phyloP scores from a whole-genome alignment of 2,113 vertebrate species.

The Caranx ignobilis region DNA sequence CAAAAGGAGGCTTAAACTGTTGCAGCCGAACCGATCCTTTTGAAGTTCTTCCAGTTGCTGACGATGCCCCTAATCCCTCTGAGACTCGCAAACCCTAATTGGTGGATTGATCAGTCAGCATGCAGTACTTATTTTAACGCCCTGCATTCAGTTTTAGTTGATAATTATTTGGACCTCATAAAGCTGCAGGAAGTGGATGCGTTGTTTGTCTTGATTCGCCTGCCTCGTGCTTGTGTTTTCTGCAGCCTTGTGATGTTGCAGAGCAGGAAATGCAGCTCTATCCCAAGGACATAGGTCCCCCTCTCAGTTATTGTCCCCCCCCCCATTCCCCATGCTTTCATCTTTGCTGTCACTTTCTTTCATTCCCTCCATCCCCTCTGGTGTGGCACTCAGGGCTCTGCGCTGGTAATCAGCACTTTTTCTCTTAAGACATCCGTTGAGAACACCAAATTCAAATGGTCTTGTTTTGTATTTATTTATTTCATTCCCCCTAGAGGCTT shows the following conservation, averaged over 20 bases:
- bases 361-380: slow-evolving; percentile 22
- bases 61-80: slow-evolving; percentile 46
- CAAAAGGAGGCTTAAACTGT: slow-evolving; percentile 47
- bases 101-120: slow-evolving; percentile 50
- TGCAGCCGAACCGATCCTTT: slow-evolving; percentile 48
- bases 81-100: slow-evolving; percentile 37
- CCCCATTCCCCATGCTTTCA: slow-evolving; percentile 37
- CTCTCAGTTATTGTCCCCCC: slow-evolving; percentile 29
- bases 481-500: slow-evolving; percentile 42
- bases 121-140: slow-evolving; percentile 36
- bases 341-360: slow-evolving; percentile 46
- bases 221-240: slow-evolving; percentile 22
- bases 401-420: slow-evolving; percentile 58
- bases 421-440: slow-evolving; percentile 54
- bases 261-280: slow-evolving; percentile 37
- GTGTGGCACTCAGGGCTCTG: slow-evolving; percentile 22
- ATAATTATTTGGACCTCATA: slow-evolving; percentile 52
- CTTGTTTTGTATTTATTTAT: slow-evolving; percentile 69
- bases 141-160: slow-evolving; percentile 36
- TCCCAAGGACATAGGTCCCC: slow-evolving; percentile 47
- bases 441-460: slow-evolving; percentile 59
- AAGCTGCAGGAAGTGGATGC: slow-evolving; percentile 23
- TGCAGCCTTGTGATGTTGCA: slow-evolving; percentile 33
- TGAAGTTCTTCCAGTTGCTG: slow-evolving; percentile 66
- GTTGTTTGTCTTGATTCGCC: slow-evolving; percentile 38